A percentile compares a stretch with the other conserved stretches of the same genome.
Evolutionary conservation across 1,140 invertebrate genomes (phyloP).

Genomic region (Babylonia areolata): DNA sequence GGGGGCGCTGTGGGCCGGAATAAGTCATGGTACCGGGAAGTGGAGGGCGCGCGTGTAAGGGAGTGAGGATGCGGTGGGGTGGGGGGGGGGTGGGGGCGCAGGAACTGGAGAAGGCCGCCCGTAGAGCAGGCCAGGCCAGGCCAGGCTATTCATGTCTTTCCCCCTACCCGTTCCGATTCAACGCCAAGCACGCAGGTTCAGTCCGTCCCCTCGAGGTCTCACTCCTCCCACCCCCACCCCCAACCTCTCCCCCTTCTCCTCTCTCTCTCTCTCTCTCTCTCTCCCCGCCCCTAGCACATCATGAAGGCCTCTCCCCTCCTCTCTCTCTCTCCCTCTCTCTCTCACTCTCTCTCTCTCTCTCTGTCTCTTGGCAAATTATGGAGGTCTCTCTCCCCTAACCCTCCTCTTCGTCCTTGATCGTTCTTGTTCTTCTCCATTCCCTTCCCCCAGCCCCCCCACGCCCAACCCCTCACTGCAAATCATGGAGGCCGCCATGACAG

Average conservation of each 20-base stretch:
- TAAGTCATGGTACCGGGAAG: too few relatives aligned
- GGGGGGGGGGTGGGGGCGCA: neutral
- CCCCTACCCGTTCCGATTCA: constrained; percentile 11
- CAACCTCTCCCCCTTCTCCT: neutral
- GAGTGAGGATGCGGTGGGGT: too few relatives aligned
- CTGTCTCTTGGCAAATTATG: too few relatives aligned
- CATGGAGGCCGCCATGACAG: constrained; percentile 16
- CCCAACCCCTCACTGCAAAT: neutral
- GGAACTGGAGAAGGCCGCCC: too few relatives aligned
- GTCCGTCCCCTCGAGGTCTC: neutral
- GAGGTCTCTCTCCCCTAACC: too few relatives aligned
- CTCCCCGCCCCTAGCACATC: too few relatives aligned
- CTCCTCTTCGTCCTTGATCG: too few relatives aligned
- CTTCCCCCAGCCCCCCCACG: too few relatives aligned
- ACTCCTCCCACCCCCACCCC: neutral
- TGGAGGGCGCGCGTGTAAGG: too few relatives aligned
- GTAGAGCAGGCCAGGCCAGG: too few relatives aligned
- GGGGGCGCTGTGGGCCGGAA: neutral
- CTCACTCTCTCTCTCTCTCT: constrained; percentile 15
- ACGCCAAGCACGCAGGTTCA: constrained; percentile 3
- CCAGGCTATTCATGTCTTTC: neutral
- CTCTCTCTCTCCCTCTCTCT: neutral
- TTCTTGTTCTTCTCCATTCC: too few relatives aligned
- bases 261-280: constrained; percentile 12
- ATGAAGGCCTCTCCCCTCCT: neutral